phyloP scores from a whole-genome alignment of 2,113 vertebrate species.

The Alligator sinensis region DNA sequence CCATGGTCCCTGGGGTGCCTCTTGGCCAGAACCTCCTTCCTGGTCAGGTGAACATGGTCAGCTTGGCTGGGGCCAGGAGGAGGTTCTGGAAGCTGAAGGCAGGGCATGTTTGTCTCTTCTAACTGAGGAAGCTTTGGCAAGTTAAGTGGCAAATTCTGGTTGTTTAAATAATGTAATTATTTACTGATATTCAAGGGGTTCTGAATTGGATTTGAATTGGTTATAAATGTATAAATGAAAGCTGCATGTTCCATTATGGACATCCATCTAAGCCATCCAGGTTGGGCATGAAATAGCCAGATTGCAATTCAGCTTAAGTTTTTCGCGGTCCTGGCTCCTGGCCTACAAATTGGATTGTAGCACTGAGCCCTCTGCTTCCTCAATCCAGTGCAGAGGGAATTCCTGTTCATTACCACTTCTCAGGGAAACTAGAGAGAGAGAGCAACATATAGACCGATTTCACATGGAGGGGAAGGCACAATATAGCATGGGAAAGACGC shows the following conservation, averaged over 20 bases:
- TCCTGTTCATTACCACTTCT: rapidly evolving
- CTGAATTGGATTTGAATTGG: background rate
- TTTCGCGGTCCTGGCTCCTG: background rate
- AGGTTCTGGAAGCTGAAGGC: background rate
- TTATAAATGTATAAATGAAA: background rate
- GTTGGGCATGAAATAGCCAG: background rate
- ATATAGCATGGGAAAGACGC: background rate
- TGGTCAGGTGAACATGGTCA: too few species aligned
- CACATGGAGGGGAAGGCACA: rapidly evolving
- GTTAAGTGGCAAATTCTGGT: background rate
- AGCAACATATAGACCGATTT: rapidly evolving
- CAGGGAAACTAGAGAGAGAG: background rate
- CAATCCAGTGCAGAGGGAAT: background rate
- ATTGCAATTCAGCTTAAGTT: background rate
- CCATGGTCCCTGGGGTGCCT: too few species aligned
- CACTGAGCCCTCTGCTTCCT: rapidly evolving
- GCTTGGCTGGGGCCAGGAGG: background rate
- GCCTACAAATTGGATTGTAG: background rate
- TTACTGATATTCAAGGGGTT: background rate
- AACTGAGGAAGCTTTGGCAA: background rate
- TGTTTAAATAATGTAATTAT: too few species aligned
- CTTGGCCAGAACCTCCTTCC: too few species aligned
- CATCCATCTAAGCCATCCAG: background rate
- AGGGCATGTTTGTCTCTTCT: background rate
- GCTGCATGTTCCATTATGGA: background rate